A percentile compares a stretch with the other conserved stretches of the same genome.
Conservation (phyloP, 2,113 vertebrate genomes). For the Sigmodon hispidus region DNA sequence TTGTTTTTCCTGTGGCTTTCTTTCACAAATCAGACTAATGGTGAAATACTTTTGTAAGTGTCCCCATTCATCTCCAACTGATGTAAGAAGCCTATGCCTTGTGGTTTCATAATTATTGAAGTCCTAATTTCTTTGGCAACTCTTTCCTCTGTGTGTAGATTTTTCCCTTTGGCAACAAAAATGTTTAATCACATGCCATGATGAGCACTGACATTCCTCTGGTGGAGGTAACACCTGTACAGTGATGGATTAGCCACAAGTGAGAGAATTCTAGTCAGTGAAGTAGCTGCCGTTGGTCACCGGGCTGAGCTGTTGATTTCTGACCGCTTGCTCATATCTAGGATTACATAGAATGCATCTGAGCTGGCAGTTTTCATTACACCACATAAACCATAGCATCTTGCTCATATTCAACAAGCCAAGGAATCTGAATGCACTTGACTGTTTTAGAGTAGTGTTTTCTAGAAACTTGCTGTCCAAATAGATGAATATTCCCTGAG, state of each 20-base stretch:
- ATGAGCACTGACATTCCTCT: neutral
- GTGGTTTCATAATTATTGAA: conserved; percentile 58
- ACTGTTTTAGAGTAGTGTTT: neutral
- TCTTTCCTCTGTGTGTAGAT: conserved; percentile 47
- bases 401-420: neutral
- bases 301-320: neutral
- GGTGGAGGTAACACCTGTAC: conserved; percentile 15
- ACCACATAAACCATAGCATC: neutral
- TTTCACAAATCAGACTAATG: conserved; percentile 63
- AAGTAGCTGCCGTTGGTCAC: neutral
- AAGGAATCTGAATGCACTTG: neutral
- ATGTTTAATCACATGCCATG: conserved; percentile 15
- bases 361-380: neutral
- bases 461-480: neutral
- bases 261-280: neutral
- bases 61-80: conserved; percentile 56
- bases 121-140: conserved; percentile 61
- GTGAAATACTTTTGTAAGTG: conserved; percentile 68
- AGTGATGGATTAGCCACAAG: neutral
- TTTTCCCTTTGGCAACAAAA: conserved; percentile 61
- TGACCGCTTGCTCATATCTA: neutral
- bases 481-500: neutral
- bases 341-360: neutral
- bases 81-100: conserved; percentile 56
- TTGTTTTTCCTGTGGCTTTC: conserved; percentile 36